Base-by-base conservation (phyloP, 1,140 invertebrate species). In the Akabosia matsudoensis region DNA sequence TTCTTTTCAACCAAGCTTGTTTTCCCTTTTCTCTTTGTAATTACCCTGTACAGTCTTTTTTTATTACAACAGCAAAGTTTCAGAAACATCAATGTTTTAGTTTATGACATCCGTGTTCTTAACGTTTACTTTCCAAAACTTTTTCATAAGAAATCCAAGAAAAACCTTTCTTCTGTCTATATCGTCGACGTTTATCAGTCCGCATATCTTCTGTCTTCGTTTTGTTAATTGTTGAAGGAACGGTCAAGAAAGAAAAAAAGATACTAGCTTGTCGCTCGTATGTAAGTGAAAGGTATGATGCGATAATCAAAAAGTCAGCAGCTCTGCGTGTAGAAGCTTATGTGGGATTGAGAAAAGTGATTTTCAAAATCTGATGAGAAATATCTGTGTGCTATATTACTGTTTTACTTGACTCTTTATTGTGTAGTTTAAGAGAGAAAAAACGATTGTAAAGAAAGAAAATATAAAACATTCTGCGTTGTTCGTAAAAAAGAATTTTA, bases 351-450 rank as follows among this genome's bases (percentile, higher is more conserved):
- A 67, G n/a, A 22, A 24, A 61, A 67, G 61, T 67, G 61, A 67
- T 67, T 67, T 67, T 67, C 31, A 24, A 67, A n/a, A n/a, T n/a
- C n/a, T n/a, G n/a, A 67, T 28, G 13, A 30, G 31, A 67, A 67
- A 67, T 30, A 67, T 67, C 61, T 67, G 61, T 67, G 61, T 67
- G 61, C 61, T 67, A 67, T 67, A 67, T 67, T 31, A 31, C 61
- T 67, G 61, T 67, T 67, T 56, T 67, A 67, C 61, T 67, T 67
- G 61, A 67, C 28, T 67, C 61, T 67, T 67, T 67, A 67, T 67
- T 31, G 61, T 61, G 54, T 67, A 67, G 54, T 67, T 28, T 67
- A 67, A 31, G 7, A 67, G 24, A 67, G 30, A 61, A 61, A 61
- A 67, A 28, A 30, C 24, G 61, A 67, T 67, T 67, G 61, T 67